These are phyloP conservation scores for Emydocephalus ijimae DNA, from an alignment of 2,113 vertebrate species.

Conservation along the genomic window DNA sequence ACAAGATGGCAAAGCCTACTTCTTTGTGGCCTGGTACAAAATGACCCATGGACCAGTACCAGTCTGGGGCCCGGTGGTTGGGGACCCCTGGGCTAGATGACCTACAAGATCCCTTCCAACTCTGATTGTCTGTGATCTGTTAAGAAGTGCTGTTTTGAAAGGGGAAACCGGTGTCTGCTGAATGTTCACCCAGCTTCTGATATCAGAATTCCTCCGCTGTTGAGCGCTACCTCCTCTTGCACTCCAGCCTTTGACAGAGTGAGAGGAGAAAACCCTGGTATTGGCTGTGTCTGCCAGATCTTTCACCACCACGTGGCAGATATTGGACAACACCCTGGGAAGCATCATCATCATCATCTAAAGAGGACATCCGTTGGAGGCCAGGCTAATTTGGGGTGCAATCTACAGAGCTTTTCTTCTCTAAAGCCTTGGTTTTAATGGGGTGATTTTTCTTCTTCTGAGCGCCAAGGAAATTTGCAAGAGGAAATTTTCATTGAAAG, in stretches of 20 bases:
- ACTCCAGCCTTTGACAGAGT: neutral
- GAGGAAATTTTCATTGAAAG: neutral
- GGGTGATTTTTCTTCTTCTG: conserved; percentile 22
- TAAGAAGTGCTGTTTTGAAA: neutral
- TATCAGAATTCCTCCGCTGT: neutral
- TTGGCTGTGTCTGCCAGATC: neutral
- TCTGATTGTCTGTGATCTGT: too few species aligned
- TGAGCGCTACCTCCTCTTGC: neutral
- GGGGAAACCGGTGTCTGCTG: neutral
- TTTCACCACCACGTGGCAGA: neutral
- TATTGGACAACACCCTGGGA: neutral
- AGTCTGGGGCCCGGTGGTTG: too few species aligned
- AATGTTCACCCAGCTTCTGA: neutral
- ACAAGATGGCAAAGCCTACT: too few species aligned
- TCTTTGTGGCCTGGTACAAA: too few species aligned
- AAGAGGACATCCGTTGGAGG: neutral
- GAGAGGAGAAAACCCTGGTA: neutral
- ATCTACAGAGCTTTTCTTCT: neutral
- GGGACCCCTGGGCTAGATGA: too few species aligned
- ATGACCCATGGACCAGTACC: too few species aligned
- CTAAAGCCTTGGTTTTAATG: conserved; percentile 1
- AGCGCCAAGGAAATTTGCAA: conserved; percentile 14
- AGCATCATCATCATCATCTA: neutral
- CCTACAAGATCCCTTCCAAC: too few species aligned
- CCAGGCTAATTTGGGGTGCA: neutral